Evolutionary conservation across 2,113 vertebrate species (phyloP).

Genomic region (Actenoides hombroni): DNA sequence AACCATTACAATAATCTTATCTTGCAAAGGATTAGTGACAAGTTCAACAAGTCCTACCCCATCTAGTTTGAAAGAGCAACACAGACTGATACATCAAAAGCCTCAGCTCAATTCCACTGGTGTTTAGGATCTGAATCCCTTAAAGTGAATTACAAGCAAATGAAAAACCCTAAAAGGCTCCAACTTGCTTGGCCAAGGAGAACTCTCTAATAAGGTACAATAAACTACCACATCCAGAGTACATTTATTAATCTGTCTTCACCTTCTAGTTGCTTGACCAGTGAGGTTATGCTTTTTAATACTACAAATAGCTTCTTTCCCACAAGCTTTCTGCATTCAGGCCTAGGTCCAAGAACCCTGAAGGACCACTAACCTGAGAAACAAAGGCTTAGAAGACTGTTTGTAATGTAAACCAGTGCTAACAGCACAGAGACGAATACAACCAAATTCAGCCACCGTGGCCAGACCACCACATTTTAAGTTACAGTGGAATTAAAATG

Average conservation of each 20-base stretch:
- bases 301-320: conserved; percentile 47
- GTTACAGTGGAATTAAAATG: neutral
- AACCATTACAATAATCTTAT: neutral
- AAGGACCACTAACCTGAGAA: conserved; percentile 13
- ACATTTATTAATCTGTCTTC: conserved; percentile 54
- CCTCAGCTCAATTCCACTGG: neutral
- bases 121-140: neutral
- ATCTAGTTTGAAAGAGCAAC: neutral
- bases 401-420: conserved; percentile 33
- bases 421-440: neutral
- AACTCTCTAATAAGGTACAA: neutral
- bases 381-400: neutral
- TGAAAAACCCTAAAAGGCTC: neutral
- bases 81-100: neutral
- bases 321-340: conserved; percentile 32
- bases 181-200: neutral
- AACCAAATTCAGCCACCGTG: neutral
- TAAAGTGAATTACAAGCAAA: neutral
- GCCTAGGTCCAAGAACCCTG: conserved; percentile 24
- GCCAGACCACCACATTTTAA: neutral
- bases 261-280: conserved; percentile 32
- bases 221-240: conserved; percentile 18
- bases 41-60: neutral
- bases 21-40: neutral
- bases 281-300: conserved; percentile 14